Evolutionary conservation across 2,113 vertebrate species (phyloP), one percentile per base, ranked within the genome.

Genomic region (Phoenicopterus ruber): DNA sequence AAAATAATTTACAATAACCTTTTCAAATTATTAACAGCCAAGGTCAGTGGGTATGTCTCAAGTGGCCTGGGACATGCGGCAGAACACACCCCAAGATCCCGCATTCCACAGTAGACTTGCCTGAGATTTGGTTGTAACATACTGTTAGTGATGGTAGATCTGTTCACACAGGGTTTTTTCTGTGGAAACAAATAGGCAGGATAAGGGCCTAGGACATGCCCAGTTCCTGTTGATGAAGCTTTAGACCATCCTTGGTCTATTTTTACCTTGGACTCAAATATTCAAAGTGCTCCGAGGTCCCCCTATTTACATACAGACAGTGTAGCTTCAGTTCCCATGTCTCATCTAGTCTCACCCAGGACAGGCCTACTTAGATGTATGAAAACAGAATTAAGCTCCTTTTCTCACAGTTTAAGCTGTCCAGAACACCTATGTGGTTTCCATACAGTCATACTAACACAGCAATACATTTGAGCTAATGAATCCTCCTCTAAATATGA

Each of bases 291-390:
- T 79, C 8, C 20, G 26, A 81, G 6, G 4, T 71, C 2, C 4
- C 2, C 10, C 14, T 13, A 0, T 63, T 34, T 54, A n/a, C n/a
- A n/a, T 13, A 31, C 7, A 71, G 11, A 74, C 2, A 58, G 4
- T 5, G 11, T 20, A 2, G 0, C 7, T 70, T 44, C 31, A n/a
- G 2, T 84, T 69, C 15, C 15, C 1, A 0, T 44, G 9, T 28
- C 28, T 77, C 19, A 32, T 49, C 18, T 49, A 44, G n/a, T 67
- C 4, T 55, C 24, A 47, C 7, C 6, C 25, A 85, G 19, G 17
- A 38, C 9, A 42, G 11, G 10, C 8, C 5, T 69, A 38, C 3
- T 69, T 5, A 47, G 10, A 24, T 14, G 2, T 6, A 34, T 36
- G 6, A 52, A 73, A 73, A 40, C 17, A 42, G 40, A 52, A 66